Evolutionary conservation across 2,113 vertebrate genomes (phyloP).

Genomic region (Pelodiscus sinensis): DNA sequence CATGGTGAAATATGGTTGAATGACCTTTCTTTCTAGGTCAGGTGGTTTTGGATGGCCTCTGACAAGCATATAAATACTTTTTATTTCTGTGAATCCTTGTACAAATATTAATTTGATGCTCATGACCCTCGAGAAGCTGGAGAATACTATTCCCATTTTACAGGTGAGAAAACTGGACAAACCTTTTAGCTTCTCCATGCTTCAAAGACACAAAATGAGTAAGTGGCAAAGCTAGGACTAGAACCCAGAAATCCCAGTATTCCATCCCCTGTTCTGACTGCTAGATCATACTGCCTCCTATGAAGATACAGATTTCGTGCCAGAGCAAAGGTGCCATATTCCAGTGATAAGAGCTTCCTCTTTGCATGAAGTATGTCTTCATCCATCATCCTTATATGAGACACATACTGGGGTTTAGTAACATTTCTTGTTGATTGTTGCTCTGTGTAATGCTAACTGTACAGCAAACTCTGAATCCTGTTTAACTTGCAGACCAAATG

Average conservation of each 20-base stretch:
- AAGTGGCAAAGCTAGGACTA: neutral
- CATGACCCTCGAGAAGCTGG: fast-evolving
- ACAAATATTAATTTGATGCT: neutral
- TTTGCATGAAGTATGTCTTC: neutral
- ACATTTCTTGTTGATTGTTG: neutral
- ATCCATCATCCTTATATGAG: neutral
- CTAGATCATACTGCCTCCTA: neutral
- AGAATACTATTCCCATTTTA: neutral
- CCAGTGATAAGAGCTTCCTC: neutral
- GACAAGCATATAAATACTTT: fast-evolving
- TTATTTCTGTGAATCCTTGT: neutral
- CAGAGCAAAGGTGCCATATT: neutral
- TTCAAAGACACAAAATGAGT: neutral
- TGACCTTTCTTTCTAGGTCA: neutral
- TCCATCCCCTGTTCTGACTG: neutral
- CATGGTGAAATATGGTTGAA: neutral
- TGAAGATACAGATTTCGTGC: neutral
- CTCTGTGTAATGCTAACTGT: fast-evolving
- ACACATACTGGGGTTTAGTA: too few species aligned
- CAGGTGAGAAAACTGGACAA: neutral
- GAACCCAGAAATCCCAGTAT: neutral
- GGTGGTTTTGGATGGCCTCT: neutral
- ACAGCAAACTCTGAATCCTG: fast-evolving
- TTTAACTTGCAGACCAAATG: neutral
- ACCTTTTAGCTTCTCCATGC: too few species aligned